These are phyloP conservation scores for Ametastegia equiseti DNA, from an alignment of 2,888 invertebrate genomes.

Conservation along the genomic window DNA sequence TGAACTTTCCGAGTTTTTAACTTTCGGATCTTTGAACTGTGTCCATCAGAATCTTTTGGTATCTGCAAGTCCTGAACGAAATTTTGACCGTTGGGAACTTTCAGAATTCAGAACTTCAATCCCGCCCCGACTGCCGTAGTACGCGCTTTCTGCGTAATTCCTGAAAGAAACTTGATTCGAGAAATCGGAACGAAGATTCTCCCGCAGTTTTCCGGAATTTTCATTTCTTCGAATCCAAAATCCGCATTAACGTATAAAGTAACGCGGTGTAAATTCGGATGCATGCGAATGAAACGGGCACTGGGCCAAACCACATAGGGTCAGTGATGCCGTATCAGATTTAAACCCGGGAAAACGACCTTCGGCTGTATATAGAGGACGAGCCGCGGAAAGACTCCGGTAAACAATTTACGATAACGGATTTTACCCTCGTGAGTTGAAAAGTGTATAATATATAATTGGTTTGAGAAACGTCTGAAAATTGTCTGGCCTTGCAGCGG, in stretches of 20 bases:
- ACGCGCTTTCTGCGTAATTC: not conserved
- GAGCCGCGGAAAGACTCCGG: not conserved
- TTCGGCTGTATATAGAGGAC: not conserved
- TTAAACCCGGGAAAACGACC: conserved; percentile 1
- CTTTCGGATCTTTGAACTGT: too few species aligned
- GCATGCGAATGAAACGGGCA: conserved; percentile 7
- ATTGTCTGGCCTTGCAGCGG: conserved; percentile 23
- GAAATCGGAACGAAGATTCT: too few species aligned
- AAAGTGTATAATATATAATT: conserved; percentile 31
- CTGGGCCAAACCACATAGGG: conserved; percentile 36
- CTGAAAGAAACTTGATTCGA: not conserved
- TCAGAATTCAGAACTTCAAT: too few species aligned
- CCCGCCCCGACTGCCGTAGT: too few species aligned
- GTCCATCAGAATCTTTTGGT: too few species aligned
- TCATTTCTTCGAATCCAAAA: not conserved
- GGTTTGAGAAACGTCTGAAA: conserved; percentile 33
- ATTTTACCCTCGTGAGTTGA: conserved; percentile 8
- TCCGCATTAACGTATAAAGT: too few species aligned
- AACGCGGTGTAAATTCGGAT: not conserved
- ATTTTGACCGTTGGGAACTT: too few species aligned
- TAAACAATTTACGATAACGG: conserved; percentile 35
- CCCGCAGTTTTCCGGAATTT: not conserved
- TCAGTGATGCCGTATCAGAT: conserved; percentile 26
- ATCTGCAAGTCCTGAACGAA: too few species aligned
- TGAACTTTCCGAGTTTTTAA: too few species aligned